Base-by-base conservation (phyloP, 1,140 invertebrate genomes). In the Caenorhabditis briggsae region DNA sequence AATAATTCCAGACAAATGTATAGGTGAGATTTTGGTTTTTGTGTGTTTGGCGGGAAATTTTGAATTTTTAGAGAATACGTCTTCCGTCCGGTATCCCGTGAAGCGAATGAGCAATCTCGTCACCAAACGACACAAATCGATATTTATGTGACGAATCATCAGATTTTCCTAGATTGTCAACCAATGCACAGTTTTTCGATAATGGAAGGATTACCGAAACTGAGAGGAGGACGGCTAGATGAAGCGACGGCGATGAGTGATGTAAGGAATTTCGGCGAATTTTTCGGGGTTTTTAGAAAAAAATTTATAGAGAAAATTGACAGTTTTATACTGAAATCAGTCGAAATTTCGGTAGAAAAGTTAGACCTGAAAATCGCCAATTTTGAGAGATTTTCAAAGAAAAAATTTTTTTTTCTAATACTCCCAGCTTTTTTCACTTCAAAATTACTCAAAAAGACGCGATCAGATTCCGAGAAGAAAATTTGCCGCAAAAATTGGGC, bases 131-230 rank as follows among this genome's bases (percentile, higher is more conserved):
- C 11, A 23, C 20, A 23, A 50, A 78, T 78, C 46, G 70, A 78
- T 53, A 25, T 78, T 53, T 78, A 50, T 53, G n/a, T 50, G 2
- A n/a, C n/a, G 7, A 78, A 78, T 78, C 70, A 78, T 53, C 46
- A 50, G 14, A 78, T 78, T 12, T 78, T 78, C 9, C 20, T 78
- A 2, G 70, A 78, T 53, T 78, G 70, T 50, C 70, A 78, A 50
- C 70, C 70, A 53, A 78, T 78, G 70, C n/a, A 78, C 46, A 78
- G 70, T 50, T 78, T 50, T 53, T 78, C 70, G 46, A 78, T 78
- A 2, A 78, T 78, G 70, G 70, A 78, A 23, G 12, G 14, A 20
- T 46, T 78, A 2, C 70, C 70, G 70, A 78, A 50, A 12, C 5
- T 78, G 0, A n/a, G 70, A 50, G 70, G 70, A 11, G 46, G 46